phyloP scores from a whole-genome alignment of 2,797 vertebrate species.

The Gila robusta region DNA sequence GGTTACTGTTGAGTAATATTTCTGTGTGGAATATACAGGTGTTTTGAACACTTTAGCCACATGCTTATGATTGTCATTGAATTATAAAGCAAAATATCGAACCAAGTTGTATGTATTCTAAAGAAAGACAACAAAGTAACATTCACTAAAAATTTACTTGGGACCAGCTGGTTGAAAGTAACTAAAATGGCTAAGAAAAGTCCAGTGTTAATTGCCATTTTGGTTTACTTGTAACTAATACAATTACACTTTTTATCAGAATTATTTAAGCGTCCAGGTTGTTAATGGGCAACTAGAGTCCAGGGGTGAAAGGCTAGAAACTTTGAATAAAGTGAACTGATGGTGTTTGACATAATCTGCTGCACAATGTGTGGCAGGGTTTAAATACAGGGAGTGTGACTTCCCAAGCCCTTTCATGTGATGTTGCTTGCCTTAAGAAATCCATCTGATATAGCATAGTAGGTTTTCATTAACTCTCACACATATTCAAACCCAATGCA shows the following conservation, averaged over 20 bases:
- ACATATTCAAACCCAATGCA: conserved; percentile 18
- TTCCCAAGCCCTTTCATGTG: conserved; percentile 77
- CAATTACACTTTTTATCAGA: neutral
- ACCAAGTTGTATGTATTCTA: neutral
- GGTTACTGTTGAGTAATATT: conserved; percentile 28
- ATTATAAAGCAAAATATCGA: neutral
- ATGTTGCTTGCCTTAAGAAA: conserved; percentile 52
- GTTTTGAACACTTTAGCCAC: neutral
- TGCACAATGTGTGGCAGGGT: conserved; percentile 67
- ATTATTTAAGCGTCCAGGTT: neutral
- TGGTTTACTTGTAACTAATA: neutral
- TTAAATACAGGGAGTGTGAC: conserved; percentile 69
- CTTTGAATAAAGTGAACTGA: conserved; percentile 43
- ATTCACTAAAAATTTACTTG: too few relatives aligned
- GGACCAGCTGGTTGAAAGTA: neutral
- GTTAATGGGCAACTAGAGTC: neutral
- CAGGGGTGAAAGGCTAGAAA: conserved; percentile 10
- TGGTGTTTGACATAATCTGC: conserved; percentile 73
- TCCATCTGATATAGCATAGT: neutral
- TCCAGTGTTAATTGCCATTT: neutral
- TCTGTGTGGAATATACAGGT: neutral
- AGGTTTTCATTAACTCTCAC: neutral
- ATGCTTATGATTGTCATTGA: neutral
- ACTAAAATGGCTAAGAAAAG: neutral
- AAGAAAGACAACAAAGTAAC: neutral